phyloP scores from a whole-genome alignment of 2,888 invertebrate species.

The Pheosia tremula region DNA sequence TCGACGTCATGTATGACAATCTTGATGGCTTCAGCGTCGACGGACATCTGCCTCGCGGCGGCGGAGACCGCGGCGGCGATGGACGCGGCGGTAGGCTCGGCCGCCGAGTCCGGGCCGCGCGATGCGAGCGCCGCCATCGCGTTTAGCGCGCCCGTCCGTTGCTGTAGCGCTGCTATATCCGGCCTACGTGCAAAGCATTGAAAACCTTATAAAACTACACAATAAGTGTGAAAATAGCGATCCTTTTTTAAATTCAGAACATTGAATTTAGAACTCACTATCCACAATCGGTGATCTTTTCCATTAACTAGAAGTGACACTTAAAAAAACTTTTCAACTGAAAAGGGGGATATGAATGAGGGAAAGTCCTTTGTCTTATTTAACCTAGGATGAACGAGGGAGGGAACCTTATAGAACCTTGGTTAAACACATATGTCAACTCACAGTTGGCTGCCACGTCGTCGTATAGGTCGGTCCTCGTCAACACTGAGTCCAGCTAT shows the following conservation, averaged over 20 bases:
- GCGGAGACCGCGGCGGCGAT: slow-evolving; percentile 79
- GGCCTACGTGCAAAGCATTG: slow-evolving; percentile 81
- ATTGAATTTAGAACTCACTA: no score
- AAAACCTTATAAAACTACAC: no score
- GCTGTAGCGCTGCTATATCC: slow-evolving; percentile 88
- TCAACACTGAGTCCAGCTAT: slow-evolving; percentile 86
- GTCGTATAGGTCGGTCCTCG: slow-evolving; percentile 89
- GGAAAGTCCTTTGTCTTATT: no score
- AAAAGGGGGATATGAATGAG: no score
- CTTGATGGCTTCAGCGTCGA: slow-evolving; percentile 95
- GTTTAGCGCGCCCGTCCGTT: slow-evolving; percentile 83
- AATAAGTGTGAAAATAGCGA: no score
- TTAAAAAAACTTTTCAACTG: no score
- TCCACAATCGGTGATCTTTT: no score
- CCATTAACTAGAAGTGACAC: no score
- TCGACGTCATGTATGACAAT: slow-evolving; percentile 97
- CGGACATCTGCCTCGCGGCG: slow-evolving; percentile 92
- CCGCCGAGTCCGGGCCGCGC: slow-evolving; percentile 61
- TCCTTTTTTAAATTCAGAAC: no score
- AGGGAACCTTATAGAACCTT: not conserved
- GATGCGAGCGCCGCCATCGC: slow-evolving; percentile 71
- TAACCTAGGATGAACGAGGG: no score
- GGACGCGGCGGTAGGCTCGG: slow-evolving; percentile 67
- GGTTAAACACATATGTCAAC: slow-evolving; percentile 54
- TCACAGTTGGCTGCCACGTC: slow-evolving; percentile 94